Base-by-base conservation (phyloP, 2,797 vertebrate species). In the Hyperoplus lanceolatus region DNA sequence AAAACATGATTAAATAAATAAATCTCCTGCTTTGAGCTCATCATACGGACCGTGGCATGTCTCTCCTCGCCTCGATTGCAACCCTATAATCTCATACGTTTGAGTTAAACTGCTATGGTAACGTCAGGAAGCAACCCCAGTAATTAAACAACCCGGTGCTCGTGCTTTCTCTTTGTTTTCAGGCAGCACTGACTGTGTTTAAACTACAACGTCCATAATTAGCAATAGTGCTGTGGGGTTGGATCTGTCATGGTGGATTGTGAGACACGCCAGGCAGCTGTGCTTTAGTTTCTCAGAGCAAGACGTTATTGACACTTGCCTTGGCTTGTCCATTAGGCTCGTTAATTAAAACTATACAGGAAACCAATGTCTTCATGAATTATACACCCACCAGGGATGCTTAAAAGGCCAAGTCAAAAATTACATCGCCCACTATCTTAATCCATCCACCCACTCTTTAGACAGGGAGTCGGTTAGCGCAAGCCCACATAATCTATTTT, bases 61-160 rank as follows among this genome's bases (percentile, higher is more conserved):
- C 46, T 84, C 75, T 77, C 73, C 71, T 59, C 42, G 54, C 79
- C 62, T 70, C 73, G 50, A 45, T 64, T 75, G 5, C 12, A 90
- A 84, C 81, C 91, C 92, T 94, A 79, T 94, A 94, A 95, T 95
- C 93, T 90, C 75, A 57, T 87, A 82, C 90, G 72, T 73, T 87
- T 57, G 78, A 92, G 92, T 92, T 90, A 87, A 71, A 94, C 94
- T 96, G 93, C 95, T 92, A 96, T 95, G 95, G 94, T 86, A 94
- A 96, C 94, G 74, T 51, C 16, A 70, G 59, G 87, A 93, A 95
- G 93, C 79, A 89, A 92, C 87, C 93, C 93, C 91, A 94, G 94
- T 96, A 96, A 97, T 97, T 97, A 97, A 95, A 95, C 95, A 94
- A 94, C 96, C 95, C 95, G 29, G 21, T 29, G 92, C 95, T 95